A percentile compares a stretch with the other conserved stretches of the same genome.
Conservation (phyloP, 2,888 invertebrate genomes). For the Patella depressa region DNA sequence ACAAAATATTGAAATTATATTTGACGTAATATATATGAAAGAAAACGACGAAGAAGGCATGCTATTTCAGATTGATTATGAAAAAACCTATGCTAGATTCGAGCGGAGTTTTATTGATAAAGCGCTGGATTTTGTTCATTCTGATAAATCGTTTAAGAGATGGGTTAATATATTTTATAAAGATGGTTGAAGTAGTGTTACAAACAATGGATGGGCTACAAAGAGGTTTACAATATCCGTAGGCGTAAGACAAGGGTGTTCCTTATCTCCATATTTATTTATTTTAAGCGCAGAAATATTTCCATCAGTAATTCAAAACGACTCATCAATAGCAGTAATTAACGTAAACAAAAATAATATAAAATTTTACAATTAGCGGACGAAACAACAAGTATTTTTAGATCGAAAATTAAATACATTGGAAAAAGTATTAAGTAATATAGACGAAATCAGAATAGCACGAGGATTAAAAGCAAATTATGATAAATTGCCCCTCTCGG, state of each 20-base stretch:
- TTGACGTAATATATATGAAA: slow-evolving; percentile 15
- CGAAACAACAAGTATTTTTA: background rate
- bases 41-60: background rate
- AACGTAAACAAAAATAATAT: background rate
- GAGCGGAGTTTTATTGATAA: background rate
- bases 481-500: background rate
- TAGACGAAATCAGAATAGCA: background rate
- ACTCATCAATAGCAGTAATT: background rate
- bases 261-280: background rate
- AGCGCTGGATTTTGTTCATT: background rate
- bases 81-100: background rate
- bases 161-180: slow-evolving; percentile 8
- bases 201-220: background rate
- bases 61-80: background rate
- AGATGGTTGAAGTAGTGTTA: background rate
- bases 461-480: background rate
- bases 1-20: slow-evolving; percentile 16
- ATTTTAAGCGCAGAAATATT: background rate
- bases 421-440: too few species aligned
- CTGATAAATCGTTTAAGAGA: background rate
- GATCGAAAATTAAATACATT: background rate
- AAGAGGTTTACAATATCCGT: background rate
- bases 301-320: background rate
- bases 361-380: background rate
- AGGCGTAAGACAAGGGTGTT: background rate